Base-by-base conservation (phyloP, 2,888 invertebrate species). In the Polydrusus pterygomalis region DNA sequence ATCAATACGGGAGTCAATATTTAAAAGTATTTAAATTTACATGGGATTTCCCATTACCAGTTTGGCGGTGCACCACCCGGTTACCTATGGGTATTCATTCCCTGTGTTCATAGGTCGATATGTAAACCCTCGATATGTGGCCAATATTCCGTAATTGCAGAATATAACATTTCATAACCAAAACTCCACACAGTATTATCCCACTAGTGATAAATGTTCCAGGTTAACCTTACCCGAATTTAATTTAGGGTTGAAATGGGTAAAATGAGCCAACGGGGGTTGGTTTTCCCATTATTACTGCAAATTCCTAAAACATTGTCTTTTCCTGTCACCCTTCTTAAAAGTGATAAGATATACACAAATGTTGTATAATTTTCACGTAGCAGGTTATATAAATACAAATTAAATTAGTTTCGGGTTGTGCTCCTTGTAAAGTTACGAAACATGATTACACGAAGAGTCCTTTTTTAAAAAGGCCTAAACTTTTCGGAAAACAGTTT, bases 171-270 rank as follows among this genome's bases (percentile, higher is more conserved):
- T 56, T 38, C 58, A 38, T 60, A 60, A 60, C 58, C 34, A 60
- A 60, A 60, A 60, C 58, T 60, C 58, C 30, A 10, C 38, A 11
- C 9, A 10, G 38, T 15, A 40, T 60, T 60, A 38, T 60, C 18
- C 38, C 40, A 2, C 17, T 1, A 1, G 58, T 60, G 58, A 60
- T 60, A 60, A 60, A 60, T 60, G 58, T 18, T n/a, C 58, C 11
- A 60, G 58, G 58, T 60, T 60, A 60, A 60, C 58, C 58, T 38
- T 38, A 60, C 38, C 38, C 58, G 38, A 60, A 60, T 60, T 60
- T 60, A 60, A 38, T 60, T 38, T 60, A 60, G 58, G 58, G 38
- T 38, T 60, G 38, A 38, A 38, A 60, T 38, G 38, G 18, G 34
- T 58, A 58, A 58, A 58, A 17, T 9, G 38, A 13, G 34, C 34